Evolutionary conservation across 2,113 vertebrate species (phyloP).

Genomic region (Pipa parva): DNA sequence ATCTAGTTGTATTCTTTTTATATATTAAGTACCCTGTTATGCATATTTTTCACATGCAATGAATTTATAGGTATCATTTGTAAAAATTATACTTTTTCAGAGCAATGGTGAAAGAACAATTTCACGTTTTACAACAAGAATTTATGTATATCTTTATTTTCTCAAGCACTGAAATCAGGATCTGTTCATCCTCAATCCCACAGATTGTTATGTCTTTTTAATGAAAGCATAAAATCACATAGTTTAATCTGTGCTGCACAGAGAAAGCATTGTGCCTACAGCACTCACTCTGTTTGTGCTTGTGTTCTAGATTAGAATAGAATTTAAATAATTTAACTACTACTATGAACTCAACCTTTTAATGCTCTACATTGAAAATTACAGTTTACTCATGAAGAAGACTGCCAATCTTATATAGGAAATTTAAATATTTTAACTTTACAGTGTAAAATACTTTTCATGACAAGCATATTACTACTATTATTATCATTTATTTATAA

Average conservation of each 20-base stretch:
- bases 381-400: slow-evolving; percentile 33
- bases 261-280: slow-evolving; percentile 39
- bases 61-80: slow-evolving; percentile 43
- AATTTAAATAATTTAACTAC: slow-evolving; percentile 44
- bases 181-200: slow-evolving; percentile 43
- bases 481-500: no score
- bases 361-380: slow-evolving; percentile 24
- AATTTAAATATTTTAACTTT: slow-evolving; percentile 26
- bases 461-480: neutral
- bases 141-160: slow-evolving; percentile 43
- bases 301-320: slow-evolving; percentile 34
- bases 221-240: slow-evolving; percentile 43
- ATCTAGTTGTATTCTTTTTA: slow-evolving; percentile 18
- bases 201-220: slow-evolving; percentile 43
- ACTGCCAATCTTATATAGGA: slow-evolving; percentile 11
- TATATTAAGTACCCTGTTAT: slow-evolving; percentile 39
- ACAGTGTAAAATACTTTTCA: slow-evolving; percentile 8
- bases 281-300: slow-evolving; percentile 34
- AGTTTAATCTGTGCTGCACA: slow-evolving; percentile 43
- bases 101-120: slow-evolving; percentile 41
- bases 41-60: slow-evolving; percentile 39
- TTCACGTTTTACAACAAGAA: slow-evolving; percentile 43
- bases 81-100: slow-evolving; percentile 43
- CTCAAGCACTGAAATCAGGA: slow-evolving; percentile 40
- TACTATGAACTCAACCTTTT: slow-evolving; percentile 41